Percentiles rank a stretch among this genome's conserved stretches.
These are phyloP conservation scores for Coregonus suidteri DNA, from an alignment of 2,797 vertebrate genomes.

Conservation along the genomic window DNA sequence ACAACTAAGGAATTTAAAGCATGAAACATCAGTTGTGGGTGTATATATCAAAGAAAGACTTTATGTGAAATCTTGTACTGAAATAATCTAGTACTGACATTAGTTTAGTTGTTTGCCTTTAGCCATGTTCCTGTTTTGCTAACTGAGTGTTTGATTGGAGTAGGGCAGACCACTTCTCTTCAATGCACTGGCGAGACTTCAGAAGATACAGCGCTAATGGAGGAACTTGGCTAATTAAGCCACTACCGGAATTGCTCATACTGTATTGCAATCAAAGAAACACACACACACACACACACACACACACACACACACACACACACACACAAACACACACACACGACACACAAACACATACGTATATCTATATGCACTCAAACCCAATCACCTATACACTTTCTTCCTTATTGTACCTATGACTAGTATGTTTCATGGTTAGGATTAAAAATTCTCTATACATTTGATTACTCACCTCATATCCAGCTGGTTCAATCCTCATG, in stretches of 20 bases:
- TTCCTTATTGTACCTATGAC: neutral
- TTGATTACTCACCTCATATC: neutral
- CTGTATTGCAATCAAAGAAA: neutral
- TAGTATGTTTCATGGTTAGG: neutral
- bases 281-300: neutral
- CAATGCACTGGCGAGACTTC: neutral
- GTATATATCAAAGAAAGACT: neutral
- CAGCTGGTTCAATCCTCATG: constrained; percentile 9
- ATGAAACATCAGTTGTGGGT: neutral
- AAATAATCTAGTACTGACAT: neutral
- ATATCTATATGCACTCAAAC: constrained; percentile 16
- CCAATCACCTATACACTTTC: neutral
- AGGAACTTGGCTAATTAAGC: neutral
- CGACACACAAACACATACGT: no score
- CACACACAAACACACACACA: no score
- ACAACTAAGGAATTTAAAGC: neutral
- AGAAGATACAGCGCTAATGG: neutral
- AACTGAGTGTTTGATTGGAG: neutral
- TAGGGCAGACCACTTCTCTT: neutral
- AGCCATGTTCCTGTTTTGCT: neutral
- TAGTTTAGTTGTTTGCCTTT: neutral
- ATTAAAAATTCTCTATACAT: neutral
- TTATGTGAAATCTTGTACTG: neutral
- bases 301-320: no score
- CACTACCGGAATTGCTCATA: neutral